Evolutionary conservation across 2,888 invertebrate species (phyloP).

Genomic region (Cryptocephalus primarius): DNA sequence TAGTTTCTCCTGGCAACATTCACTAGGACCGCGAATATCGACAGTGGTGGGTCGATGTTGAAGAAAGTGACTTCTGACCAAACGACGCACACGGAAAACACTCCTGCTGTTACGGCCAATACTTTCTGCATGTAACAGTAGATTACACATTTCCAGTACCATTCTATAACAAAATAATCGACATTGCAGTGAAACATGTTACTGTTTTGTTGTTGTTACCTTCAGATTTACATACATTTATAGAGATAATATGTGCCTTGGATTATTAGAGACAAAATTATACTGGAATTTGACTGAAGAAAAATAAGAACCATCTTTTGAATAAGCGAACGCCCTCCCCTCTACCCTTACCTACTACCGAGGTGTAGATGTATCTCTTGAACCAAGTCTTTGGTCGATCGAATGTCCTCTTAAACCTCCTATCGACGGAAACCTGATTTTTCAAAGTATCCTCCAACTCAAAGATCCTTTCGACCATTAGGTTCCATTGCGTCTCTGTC

Average conservation of each 20-base stretch:
- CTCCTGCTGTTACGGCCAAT: slow-evolving; percentile 58
- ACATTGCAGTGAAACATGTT: background rate
- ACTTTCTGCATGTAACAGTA: slow-evolving; percentile 66
- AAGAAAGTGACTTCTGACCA: slow-evolving; percentile 99
- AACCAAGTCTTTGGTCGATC: slow-evolving; percentile 49
- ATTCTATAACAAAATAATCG: slow-evolving; percentile 52
- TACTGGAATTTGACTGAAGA: too few relatives aligned
- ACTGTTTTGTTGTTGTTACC: too few relatives aligned
- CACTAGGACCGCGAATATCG: slow-evolving; percentile 92
- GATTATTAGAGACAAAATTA: too few relatives aligned
- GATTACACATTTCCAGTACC: slow-evolving; percentile 91
- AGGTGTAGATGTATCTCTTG: slow-evolving; percentile 49
- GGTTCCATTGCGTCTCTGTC: slow-evolving; percentile 89
- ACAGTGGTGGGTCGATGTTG: slow-evolving; percentile 80
- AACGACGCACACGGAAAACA: slow-evolving; percentile 85
- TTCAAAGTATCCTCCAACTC: slow-evolving; percentile 80
- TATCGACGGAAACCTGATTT: slow-evolving; percentile 56
- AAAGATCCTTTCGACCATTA: slow-evolving; percentile 68
- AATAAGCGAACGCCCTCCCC: too few relatives aligned
- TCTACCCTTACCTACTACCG: slow-evolving; percentile 46
- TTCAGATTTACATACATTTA: too few relatives aligned
- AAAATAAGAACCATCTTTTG: too few relatives aligned
- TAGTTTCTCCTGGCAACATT: slow-evolving; percentile 68
- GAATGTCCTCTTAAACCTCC: slow-evolving; percentile 59
- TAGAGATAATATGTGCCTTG: too few relatives aligned